Percentiles rank a stretch among this genome's conserved stretches.
Conservation (phyloP, 1,140 invertebrate species). For the Berghia stephanieae region DNA sequence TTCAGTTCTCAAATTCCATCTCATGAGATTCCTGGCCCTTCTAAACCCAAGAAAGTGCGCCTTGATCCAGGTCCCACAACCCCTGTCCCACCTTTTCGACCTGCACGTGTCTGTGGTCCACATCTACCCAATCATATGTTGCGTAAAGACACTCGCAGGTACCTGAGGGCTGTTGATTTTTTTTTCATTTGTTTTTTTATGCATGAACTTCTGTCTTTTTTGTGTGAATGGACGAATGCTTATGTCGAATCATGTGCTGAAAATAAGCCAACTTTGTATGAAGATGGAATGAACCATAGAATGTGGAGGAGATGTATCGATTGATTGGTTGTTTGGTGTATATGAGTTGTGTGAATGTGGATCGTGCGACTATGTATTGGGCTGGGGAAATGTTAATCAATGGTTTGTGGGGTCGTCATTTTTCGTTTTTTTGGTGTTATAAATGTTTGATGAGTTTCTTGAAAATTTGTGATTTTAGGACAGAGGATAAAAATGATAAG, state of each 20-base stretch:
- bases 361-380: background rate
- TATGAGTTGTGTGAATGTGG: background rate
- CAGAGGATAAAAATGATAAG: constrained; percentile 1
- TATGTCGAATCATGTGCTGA: background rate
- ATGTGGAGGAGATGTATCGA: background rate
- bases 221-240: constrained; percentile 10
- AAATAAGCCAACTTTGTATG: background rate
- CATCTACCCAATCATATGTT: background rate
- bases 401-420: background rate
- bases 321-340: background rate
- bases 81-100: background rate
- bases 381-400: background rate
- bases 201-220: background rate
- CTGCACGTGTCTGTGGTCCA: background rate
- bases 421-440: background rate
- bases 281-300: background rate
- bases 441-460: constrained; percentile 16
- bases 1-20: too few species aligned
- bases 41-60: background rate
- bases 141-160: background rate
- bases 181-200: background rate
- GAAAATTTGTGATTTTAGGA: background rate
- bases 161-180: background rate
- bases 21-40: background rate
- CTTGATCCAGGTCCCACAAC: background rate